Evolutionary conservation across 2,888 invertebrate genomes (phyloP).

Genomic region (Euspilapteryx auroguttella): DNA sequence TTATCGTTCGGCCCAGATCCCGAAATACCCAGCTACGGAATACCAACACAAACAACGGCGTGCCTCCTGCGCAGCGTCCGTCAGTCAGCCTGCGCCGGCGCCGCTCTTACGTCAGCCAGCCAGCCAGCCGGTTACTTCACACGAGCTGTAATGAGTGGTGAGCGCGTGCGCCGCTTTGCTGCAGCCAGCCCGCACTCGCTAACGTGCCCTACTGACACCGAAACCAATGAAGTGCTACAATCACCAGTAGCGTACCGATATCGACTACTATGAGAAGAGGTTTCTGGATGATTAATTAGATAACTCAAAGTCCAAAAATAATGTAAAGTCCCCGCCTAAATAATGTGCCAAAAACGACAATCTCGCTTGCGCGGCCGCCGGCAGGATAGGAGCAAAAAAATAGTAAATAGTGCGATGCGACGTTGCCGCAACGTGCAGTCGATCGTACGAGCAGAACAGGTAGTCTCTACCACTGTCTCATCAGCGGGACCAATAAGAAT

Average conservation of each 20-base stretch:
- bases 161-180: slow-evolving; percentile 12
- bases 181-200: slow-evolving; percentile 20
- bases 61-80: too few relatives aligned
- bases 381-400: slow-evolving; percentile 47
- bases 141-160: slow-evolving; percentile 16
- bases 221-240: too few relatives aligned
- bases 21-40: slow-evolving; percentile 15
- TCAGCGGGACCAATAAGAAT: too few relatives aligned
- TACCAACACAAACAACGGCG: too few relatives aligned
- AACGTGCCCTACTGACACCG: slow-evolving; percentile 46
- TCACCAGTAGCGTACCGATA: background rate
- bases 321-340: too few relatives aligned
- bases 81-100: too few relatives aligned
- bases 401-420: slow-evolving; percentile 33
- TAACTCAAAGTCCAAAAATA: too few relatives aligned
- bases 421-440: slow-evolving; percentile 54
- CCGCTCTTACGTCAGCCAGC: too few relatives aligned
- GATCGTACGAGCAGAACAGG: slow-evolving; percentile 23
- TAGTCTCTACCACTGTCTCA: background rate
- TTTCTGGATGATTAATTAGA: too few relatives aligned
- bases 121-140: slow-evolving; percentile 22
- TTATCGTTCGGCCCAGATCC: slow-evolving; percentile 20
- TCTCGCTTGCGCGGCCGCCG: slow-evolving; percentile 9
- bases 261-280: background rate
- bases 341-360: background rate